phyloP scores from a whole-genome alignment of 2,888 invertebrate species.

The Drosophila anceps region DNA sequence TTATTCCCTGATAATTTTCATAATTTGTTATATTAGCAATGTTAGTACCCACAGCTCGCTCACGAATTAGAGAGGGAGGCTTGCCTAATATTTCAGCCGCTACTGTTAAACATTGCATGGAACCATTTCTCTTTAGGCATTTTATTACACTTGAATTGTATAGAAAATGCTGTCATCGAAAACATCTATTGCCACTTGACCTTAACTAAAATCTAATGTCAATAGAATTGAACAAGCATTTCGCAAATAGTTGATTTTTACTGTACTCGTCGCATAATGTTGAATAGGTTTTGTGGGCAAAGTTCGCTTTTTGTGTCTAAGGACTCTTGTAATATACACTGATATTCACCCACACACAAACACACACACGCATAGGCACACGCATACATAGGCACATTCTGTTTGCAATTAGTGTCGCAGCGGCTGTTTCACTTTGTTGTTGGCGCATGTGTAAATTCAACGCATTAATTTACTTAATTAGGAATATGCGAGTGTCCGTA shows the following conservation, averaged over 20 bases:
- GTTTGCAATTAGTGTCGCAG: constrained; percentile 79
- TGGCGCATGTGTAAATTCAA: constrained; percentile 70
- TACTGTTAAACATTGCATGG: not conserved
- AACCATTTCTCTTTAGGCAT: not conserved
- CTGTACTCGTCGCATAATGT: constrained; percentile 22
- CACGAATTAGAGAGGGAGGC: too few relatives aligned
- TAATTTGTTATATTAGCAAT: too few relatives aligned
- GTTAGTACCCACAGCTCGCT: not conserved
- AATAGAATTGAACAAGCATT: constrained; percentile 2
- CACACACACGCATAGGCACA: not conserved
- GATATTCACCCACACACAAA: constrained; percentile 4
- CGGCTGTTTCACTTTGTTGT: constrained; percentile 75
- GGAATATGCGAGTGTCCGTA: constrained; percentile 74
- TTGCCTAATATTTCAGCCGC: not conserved
- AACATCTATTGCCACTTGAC: not conserved
- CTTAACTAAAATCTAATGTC: not conserved
- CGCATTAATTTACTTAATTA: constrained; percentile 80
- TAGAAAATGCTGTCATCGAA: not conserved
- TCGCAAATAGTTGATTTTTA: constrained; percentile 24
- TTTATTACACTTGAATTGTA: not conserved
- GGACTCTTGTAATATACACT: constrained; percentile 28
- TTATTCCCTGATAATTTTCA: too few relatives aligned
- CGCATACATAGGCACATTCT: constrained; percentile 52
- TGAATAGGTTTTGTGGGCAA: constrained; percentile 18
- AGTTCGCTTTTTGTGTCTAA: constrained; percentile 21